Evolutionary conservation across 2,113 vertebrate genomes (phyloP).

Genomic region (Gopherus flavomarginatus): DNA sequence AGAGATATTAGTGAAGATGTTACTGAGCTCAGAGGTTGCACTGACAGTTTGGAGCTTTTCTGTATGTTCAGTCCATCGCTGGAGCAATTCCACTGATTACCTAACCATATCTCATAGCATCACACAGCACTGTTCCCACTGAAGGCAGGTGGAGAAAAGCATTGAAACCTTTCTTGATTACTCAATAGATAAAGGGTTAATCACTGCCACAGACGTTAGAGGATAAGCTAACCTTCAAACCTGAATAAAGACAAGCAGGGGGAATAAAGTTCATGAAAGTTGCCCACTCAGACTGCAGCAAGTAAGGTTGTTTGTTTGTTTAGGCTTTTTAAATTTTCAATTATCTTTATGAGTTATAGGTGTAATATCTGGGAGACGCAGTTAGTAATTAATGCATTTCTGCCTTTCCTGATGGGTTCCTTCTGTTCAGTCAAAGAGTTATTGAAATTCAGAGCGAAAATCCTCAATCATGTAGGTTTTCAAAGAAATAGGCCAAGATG

Average conservation of each 20-base stretch:
- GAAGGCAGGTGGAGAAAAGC: background rate
- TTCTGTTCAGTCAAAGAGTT: slow-evolving; percentile 72
- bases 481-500: slow-evolving; percentile 56
- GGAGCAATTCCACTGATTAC: background rate
- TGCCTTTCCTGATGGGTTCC: slow-evolving; percentile 70
- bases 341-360: slow-evolving; percentile 75
- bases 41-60: background rate
- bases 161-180: background rate
- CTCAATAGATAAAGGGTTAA: slow-evolving; percentile 35
- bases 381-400: slow-evolving; percentile 73
- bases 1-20: background rate
- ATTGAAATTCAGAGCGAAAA: slow-evolving; percentile 69
- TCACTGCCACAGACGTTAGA: background rate
- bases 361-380: slow-evolving; percentile 58
- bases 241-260: slow-evolving; percentile 41
- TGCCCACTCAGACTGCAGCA: background rate
- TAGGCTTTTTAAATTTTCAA: slow-evolving; percentile 50
- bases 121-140: background rate
- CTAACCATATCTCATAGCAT: background rate
- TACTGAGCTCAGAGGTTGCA: background rate
- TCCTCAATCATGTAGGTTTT: slow-evolving; percentile 62
- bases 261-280: slow-evolving; percentile 44
- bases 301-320: slow-evolving; percentile 41
- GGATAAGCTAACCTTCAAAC: slow-evolving; percentile 58
- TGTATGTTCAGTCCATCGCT: accelerated